Conservation (phyloP, 2,797 vertebrate species). For the Coregonus sp. region DNA sequence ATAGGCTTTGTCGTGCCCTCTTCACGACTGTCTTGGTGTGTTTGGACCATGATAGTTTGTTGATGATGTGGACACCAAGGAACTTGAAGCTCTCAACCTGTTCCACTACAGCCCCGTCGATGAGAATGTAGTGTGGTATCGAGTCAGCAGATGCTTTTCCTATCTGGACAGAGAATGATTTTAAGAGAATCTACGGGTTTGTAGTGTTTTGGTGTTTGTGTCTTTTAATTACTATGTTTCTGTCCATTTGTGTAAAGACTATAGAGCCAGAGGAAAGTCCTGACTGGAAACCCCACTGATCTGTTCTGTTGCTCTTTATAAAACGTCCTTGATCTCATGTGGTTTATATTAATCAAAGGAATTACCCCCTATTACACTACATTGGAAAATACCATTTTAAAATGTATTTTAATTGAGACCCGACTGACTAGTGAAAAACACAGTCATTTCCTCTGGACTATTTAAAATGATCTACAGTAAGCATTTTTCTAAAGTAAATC, state of each 20-base stretch:
- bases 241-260: not conserved
- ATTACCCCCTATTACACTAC: slow-evolving; percentile 5
- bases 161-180: not conserved
- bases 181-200: not conserved
- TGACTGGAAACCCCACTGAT: slow-evolving; percentile 1
- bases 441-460: slow-evolving; percentile 25
- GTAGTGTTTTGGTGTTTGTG: not conserved
- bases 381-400: not conserved
- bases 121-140: not conserved
- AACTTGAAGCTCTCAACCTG: no score
- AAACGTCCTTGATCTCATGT: slow-evolving; percentile 18
- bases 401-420: no score
- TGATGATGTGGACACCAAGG: no score
- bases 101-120: no score
- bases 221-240: not conserved
- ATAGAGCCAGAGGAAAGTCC: not conserved
- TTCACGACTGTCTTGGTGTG: no score
- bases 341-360: slow-evolving; percentile 26
- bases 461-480: slow-evolving; percentile 23
- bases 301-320: slow-evolving; percentile 11
- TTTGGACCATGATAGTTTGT: no score
- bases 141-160: not conserved
- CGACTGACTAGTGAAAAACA: slow-evolving; percentile 10
- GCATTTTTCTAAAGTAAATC: slow-evolving; percentile 27
- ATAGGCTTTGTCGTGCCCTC: no score